Evolutionary conservation across 2,888 invertebrate genomes (phyloP), one percentile per base, ranked within the genome.

Genomic region (Podotricha telesiphe): DNA sequence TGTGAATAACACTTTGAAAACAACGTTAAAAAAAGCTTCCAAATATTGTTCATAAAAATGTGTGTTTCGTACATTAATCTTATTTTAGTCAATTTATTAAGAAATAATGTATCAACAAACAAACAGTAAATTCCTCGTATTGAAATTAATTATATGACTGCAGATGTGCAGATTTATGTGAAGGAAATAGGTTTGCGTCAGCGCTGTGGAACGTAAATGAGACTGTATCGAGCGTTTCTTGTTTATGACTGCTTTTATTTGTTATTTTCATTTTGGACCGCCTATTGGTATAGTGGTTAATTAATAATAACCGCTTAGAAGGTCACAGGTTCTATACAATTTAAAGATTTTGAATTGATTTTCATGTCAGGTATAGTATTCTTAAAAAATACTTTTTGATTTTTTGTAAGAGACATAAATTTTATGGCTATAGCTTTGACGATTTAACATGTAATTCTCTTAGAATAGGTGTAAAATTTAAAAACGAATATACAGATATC

Each of bases 111-210:
- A 63, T 48, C 37, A 17, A 53, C 67, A 61, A 22, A 62, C 47
- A 40, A 15, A 67, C 51, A 51, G 34, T 45, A 28, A 42, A 22
- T 48, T 56, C 45, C 20, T 20, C 11, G 63, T 63, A 64, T 42
- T 20, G 59, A 59, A 37, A 37, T 67, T 45, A 62, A 55, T 62
- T 67, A 53, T 47, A 55, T 19, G 13, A 47, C 48, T 48, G 47
- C 68, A 69, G 66, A 71, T n/a, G 63, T 48, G 19, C 22, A 37
- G 61, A 67, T 71, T 73, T 72, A 75, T 70, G 67, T 58, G 58
- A 62, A 67, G 70, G 68, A 75, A 73, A 70, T 37, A 61, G 69
- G 61, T 68, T 67, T 75, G 68, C 74, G 75, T 74, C 74, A 74
- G 56, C 66, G 55, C 55, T 67, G 19, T 28, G 65, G 73, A 69